A percentile compares a stretch with the other conserved stretches of the same genome.
Conservation (phyloP, 2,113 vertebrate genomes). For the Pseudopipra pipra region DNA sequence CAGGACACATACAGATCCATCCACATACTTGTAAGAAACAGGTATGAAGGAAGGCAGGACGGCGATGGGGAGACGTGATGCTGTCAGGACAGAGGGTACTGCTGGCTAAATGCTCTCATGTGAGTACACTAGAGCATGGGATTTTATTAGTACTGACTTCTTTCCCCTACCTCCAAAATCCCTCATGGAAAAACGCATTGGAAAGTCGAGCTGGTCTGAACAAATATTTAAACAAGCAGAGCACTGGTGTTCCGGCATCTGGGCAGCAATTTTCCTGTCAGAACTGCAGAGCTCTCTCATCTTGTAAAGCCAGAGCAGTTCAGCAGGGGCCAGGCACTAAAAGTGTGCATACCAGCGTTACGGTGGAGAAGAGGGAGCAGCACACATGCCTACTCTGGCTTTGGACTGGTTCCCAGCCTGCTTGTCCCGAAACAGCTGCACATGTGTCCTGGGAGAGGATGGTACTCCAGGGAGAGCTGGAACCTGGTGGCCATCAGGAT, state of each 20-base stretch:
- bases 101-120: neutral
- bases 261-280: conserved; percentile 15
- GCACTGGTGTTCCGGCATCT: neutral
- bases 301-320: neutral
- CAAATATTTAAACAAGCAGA: conserved; percentile 33
- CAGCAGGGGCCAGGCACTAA: neutral
- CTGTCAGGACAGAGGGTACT: neutral
- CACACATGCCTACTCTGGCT: neutral
- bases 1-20: neutral
- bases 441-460: neutral
- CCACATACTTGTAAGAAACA: neutral
- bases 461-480: neutral
- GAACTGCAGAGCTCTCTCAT: neutral
- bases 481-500: neutral
- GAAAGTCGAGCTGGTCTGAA: neutral
- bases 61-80: neutral
- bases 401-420: neutral
- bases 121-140: neutral
- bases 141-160: neutral
- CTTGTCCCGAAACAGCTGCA: neutral
- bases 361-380: neutral
- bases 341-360: neutral
- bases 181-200: neutral
- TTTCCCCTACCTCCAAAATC: neutral
- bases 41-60: neutral